Conservation (phyloP, 1,140 invertebrate genomes). For the Lucilia cuprina region DNA sequence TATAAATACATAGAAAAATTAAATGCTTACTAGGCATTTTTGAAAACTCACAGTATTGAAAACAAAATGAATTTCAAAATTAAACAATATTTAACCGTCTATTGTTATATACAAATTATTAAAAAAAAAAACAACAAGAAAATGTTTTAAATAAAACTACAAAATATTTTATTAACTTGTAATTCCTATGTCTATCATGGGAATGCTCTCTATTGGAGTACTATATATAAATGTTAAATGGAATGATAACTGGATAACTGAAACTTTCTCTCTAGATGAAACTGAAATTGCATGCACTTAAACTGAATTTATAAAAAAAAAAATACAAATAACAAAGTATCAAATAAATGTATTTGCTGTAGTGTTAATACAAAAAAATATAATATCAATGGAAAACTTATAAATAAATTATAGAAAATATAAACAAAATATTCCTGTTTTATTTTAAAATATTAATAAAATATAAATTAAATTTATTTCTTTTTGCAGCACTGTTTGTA, state of each 20-base stretch:
- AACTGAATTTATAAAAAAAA: background rate
- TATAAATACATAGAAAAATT: no score
- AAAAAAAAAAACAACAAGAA: no score
- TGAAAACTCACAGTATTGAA: background rate
- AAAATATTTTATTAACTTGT: background rate
- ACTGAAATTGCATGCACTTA: background rate
- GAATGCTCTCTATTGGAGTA: background rate
- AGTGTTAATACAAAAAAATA: background rate
- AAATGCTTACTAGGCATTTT: background rate
- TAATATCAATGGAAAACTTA: background rate
- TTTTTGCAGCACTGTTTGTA: no score
- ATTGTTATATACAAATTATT: background rate
- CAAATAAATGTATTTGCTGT: background rate
- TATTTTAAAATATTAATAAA: background rate
- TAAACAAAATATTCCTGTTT: background rate
- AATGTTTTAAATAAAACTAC: background rate
- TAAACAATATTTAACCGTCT: background rate
- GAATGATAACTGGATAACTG: background rate
- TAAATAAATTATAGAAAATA: background rate
- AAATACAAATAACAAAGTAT: background rate
- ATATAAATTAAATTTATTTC: no score
- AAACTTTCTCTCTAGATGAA: background rate
- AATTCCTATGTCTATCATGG: background rate
- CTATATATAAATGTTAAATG: background rate
- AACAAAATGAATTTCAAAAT: background rate